Percentiles rank a stretch among this genome's conserved stretches.
phyloP scores from a whole-genome alignment of 1,140 invertebrate species.

The Caenorhabditis latens region DNA sequence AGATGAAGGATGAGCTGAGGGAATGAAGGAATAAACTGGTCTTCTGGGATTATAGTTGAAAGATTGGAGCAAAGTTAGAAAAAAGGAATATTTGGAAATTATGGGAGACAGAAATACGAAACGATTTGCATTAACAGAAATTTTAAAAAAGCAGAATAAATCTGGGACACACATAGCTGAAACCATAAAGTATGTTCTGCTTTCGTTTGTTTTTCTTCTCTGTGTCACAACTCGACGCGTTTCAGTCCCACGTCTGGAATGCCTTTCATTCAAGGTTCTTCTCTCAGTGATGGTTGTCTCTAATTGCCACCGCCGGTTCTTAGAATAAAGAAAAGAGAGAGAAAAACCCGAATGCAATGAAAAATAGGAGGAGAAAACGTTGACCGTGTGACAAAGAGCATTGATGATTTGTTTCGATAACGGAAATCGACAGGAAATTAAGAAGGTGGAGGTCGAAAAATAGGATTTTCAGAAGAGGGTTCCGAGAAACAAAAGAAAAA shows the following conservation, averaged over 20 bases:
- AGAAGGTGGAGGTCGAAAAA: not conserved
- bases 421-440: constrained; percentile 20
- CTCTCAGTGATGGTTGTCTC: not conserved
- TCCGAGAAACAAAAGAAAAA: constrained; percentile 15
- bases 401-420: not conserved
- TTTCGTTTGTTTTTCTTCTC: not conserved
- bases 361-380: not conserved
- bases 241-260: constrained; percentile 21
- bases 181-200: constrained; percentile 1
- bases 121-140: not conserved
- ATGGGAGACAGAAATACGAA: not conserved
- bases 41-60: constrained; percentile 44
- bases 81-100: not conserved
- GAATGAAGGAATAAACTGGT: not conserved
- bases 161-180: constrained; percentile 10
- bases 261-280: constrained; percentile 13
- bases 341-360: not conserved
- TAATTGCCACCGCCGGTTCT: constrained; percentile 34
- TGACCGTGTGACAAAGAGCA: not conserved
- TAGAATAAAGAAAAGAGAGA: not conserved
- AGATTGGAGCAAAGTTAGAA: constrained; percentile 34
- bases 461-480: not conserved
- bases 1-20: constrained; percentile 33
- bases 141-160: not conserved
- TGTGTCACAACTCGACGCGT: not conserved